Evolutionary conservation across 1,140 invertebrate species (phyloP), one percentile per base, ranked within the genome.

Genomic region (Carposina sasakii): DNA sequence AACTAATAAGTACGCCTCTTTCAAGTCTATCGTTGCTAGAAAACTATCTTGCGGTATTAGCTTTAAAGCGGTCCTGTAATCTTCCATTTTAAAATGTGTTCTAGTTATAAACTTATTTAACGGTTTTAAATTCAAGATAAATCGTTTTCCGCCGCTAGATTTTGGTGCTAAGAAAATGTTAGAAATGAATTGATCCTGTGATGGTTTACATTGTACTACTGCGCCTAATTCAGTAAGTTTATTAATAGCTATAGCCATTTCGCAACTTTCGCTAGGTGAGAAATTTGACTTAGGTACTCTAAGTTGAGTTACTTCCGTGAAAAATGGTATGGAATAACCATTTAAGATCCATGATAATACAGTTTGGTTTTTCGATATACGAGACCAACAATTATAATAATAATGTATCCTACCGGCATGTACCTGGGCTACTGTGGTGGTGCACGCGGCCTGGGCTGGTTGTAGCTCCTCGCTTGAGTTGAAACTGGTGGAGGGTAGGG

Each of bases 11-110:
- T 33, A 33, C 3, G 31, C 31, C 13, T 33, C 31, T 33, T 6
- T 33, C 15, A 33, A 33, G n/a, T 33, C 31, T n/a, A 33, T 33
- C 10, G 31, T 33, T n/a, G 31, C 31, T 33, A 33, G n/a, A 33
- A 6, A 33, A 33, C 31, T 15, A 3, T n/a, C 13, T 8, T 13
- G 31, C 10, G 31, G 31, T 33, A 33, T 33, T 3, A 33, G 31
- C 15, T 33, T 33, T 13, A 15, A 10, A 13, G 31, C 31, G 4
- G 31, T 33, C 13, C 31, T 33, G 15, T 33, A 33, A n/a, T 33
- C 31, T 13, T 33, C 31, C 31, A 33, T 33, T 15, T 33, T 33
- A 33, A 33, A 33, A 33, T 33, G 31, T 33, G 6, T 13, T 33
- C 15, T 33, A n/a, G 10, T n/a, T n/a, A 33, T 33, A 13, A 33